A percentile compares a stretch with the other conserved stretches of the same genome.
phyloP scores from a whole-genome alignment of 2,797 vertebrate species.

The Muscicapa striata region DNA sequence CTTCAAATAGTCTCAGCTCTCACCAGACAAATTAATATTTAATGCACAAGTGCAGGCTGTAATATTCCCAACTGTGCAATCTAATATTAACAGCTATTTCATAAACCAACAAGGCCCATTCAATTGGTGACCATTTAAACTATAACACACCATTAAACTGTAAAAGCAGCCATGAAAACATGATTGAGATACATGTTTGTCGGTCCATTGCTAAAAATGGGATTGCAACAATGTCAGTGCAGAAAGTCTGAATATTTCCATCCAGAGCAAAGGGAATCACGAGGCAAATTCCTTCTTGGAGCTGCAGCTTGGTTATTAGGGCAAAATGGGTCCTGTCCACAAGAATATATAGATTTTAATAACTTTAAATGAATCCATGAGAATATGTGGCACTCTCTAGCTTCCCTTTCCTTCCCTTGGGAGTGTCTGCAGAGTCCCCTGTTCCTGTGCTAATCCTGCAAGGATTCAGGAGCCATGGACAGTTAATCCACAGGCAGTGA shows the following conservation, averaged over 20 bases:
- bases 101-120: constrained; percentile 71
- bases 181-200: constrained; percentile 40
- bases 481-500: not conserved
- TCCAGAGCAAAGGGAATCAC: not conserved
- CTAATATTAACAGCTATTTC: constrained; percentile 68
- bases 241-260: not conserved
- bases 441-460: not conserved
- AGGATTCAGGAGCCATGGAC: not conserved
- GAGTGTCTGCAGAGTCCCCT: not conserved
- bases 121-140: constrained; percentile 67
- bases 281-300: not conserved
- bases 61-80: constrained; percentile 65
- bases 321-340: not conserved
- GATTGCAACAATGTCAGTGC: not conserved
- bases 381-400: not conserved
- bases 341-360: not conserved
- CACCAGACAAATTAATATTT: constrained; percentile 72
- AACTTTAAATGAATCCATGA: not conserved
- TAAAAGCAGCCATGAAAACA: constrained; percentile 47
- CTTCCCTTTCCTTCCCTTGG: not conserved
- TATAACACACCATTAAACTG: constrained; percentile 38
- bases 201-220: not conserved
- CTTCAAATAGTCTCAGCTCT: constrained; percentile 66
- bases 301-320: not conserved
- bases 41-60: constrained; percentile 43